phyloP scores from a whole-genome alignment of 2,797 vertebrate species.

The Eutrigla gurnardus region DNA sequence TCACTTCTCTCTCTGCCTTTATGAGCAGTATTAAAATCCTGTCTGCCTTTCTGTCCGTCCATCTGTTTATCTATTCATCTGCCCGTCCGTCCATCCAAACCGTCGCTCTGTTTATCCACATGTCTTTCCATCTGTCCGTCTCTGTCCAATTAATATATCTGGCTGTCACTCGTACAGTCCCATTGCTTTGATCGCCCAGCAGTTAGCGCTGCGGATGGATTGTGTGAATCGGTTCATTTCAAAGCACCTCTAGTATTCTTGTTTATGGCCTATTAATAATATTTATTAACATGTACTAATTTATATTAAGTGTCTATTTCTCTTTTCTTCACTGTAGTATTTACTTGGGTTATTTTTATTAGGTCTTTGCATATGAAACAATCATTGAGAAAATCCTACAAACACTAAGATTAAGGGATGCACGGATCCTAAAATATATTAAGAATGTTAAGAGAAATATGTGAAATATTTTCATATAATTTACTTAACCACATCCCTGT shows the following conservation, averaged over 20 bases:
- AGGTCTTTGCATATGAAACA: neutral
- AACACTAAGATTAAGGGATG: neutral
- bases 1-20: constrained; percentile 38
- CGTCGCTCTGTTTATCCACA: constrained; percentile 58
- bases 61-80: constrained; percentile 66
- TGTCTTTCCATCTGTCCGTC: constrained; percentile 67
- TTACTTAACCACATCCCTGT: neutral
- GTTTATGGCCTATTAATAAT: neutral
- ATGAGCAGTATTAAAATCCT: constrained; percentile 49
- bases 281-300: neutral
- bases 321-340: neutral
- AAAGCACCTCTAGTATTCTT: neutral
- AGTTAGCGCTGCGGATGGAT: constrained; percentile 17
- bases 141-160: constrained; percentile 49
- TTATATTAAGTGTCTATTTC: neutral
- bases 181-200: constrained; percentile 43
- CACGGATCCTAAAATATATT: neutral
- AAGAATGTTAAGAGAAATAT: neutral
- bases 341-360: neutral
- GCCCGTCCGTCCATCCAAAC: constrained; percentile 55
- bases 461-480: neutral
- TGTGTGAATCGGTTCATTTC: constrained; percentile 7
- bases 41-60: constrained; percentile 61
- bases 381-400: neutral
- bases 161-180: constrained; percentile 46